Evolutionary conservation across 1,140 invertebrate genomes (phyloP).

Genomic region (Rhynchophorus ferrugineus): DNA sequence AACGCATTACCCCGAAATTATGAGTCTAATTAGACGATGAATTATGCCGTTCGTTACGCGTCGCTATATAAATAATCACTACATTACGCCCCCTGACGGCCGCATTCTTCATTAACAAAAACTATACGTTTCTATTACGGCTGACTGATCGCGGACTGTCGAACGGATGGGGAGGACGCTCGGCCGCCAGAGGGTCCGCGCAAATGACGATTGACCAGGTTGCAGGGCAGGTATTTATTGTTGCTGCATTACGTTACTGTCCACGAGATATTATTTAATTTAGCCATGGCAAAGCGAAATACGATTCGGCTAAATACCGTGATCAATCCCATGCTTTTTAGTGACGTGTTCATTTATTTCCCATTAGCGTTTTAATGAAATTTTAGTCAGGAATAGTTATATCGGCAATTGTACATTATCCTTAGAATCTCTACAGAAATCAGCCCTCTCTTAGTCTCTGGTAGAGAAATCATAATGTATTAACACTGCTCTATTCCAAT

Average conservation of each 20-base stretch:
- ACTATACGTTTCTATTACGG: slow-evolving; percentile 40
- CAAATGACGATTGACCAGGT: slow-evolving; percentile 27
- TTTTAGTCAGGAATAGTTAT: too few species aligned
- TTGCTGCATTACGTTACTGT: not conserved
- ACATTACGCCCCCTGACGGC: slow-evolving; percentile 34
- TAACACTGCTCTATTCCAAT: too few species aligned
- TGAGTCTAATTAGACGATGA: slow-evolving; percentile 40
- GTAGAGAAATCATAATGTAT: too few species aligned
- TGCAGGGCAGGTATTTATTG: not conserved
- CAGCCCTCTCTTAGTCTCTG: too few species aligned
- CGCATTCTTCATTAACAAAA: slow-evolving; percentile 41
- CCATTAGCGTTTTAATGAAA: too few species aligned
- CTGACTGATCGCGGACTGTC: slow-evolving; percentile 29
- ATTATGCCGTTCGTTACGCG: slow-evolving; percentile 40
- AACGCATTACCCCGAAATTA: slow-evolving; percentile 40
- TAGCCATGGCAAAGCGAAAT: not conserved
- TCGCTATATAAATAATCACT: slow-evolving; percentile 37
- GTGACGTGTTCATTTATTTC: too few species aligned
- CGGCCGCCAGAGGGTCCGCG: not conserved
- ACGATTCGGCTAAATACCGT: too few species aligned
- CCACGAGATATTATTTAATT: not conserved
- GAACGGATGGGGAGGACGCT: slow-evolving; percentile 28
- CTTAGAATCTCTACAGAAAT: too few species aligned
- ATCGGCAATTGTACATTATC: too few species aligned
- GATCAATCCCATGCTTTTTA: too few species aligned